A percentile compares a stretch with the other conserved stretches of the same genome.
Evolutionary conservation across 2,797 vertebrate genomes (phyloP).

Genomic region (Acanthornis magna): DNA sequence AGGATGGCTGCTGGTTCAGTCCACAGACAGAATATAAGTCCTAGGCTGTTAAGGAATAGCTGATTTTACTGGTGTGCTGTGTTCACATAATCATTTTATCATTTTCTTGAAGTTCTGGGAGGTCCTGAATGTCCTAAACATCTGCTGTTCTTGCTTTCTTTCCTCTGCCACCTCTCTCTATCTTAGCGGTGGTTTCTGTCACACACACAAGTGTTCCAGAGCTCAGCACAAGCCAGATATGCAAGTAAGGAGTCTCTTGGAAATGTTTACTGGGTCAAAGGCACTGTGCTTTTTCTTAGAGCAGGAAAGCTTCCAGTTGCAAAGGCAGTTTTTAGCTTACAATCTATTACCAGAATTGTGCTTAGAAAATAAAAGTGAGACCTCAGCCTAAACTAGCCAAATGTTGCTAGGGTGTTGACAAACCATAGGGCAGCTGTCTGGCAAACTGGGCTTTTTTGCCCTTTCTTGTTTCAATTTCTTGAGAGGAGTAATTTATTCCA

Average conservation of each 20-base stretch:
- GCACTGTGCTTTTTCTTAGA: background rate
- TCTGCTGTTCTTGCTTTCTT: background rate
- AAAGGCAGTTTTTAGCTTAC: background rate
- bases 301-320: background rate
- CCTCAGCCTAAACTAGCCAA: background rate
- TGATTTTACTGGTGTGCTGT: background rate
- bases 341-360: background rate
- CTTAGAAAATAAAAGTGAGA: background rate
- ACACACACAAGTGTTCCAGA: background rate
- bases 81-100: background rate
- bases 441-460: background rate
- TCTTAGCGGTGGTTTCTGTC: background rate
- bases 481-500: background rate
- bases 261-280: background rate
- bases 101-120: background rate
- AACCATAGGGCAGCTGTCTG: background rate
- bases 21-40: background rate
- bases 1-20: background rate
- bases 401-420: background rate
- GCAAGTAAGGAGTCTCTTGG: background rate
- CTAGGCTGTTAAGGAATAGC: background rate
- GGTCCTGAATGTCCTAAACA: background rate
- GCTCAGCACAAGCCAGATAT: background rate
- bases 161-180: background rate
- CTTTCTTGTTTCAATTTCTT: accelerated